Conservation (phyloP, 1,140 invertebrate genomes). For the Lepeophtheirus salmonis region DNA sequence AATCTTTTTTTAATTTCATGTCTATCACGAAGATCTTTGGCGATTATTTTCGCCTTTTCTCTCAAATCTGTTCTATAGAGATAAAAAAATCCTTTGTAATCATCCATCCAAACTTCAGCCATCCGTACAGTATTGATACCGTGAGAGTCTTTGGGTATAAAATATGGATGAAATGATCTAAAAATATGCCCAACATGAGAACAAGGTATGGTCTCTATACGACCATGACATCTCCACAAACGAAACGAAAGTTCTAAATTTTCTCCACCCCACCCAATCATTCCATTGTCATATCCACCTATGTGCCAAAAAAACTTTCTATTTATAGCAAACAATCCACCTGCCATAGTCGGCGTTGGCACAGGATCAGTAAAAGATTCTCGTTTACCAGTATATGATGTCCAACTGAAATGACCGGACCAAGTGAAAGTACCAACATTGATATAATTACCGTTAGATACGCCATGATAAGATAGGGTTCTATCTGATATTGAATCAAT, state of each 20-base stretch:
- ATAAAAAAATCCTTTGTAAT: constrained; percentile 65
- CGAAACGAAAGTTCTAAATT: constrained; percentile 93
- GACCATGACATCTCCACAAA: constrained; percentile 71
- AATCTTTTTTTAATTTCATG: background rate
- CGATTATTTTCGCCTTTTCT: background rate
- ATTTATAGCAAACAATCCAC: constrained; percentile 72
- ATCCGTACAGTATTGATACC: constrained; percentile 77
- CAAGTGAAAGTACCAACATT: constrained; percentile 73
- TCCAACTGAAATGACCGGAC: constrained; percentile 75
- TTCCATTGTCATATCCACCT: constrained; percentile 77
- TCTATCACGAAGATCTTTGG: constrained; percentile 6
- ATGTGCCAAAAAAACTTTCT: constrained; percentile 81
- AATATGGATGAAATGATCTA: constrained; percentile 59
- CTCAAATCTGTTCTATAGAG: constrained; percentile 49
- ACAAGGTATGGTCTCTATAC: constrained; percentile 65
- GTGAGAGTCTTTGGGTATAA: constrained; percentile 74
- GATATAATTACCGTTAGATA: background rate
- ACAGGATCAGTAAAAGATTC: constrained; percentile 1
- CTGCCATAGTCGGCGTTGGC: constrained; percentile 63
- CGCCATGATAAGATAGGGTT: constrained; percentile 53
- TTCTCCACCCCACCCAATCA: constrained; percentile 75
- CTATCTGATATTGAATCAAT: constrained; percentile 78
- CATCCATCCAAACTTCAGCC: constrained; percentile 93
- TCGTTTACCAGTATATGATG: background rate
- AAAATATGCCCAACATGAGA: constrained; percentile 89